A percentile compares a stretch with the other conserved stretches of the same genome.
Evolutionary conservation across 2,797 vertebrate genomes (phyloP).

Genomic region (Gambelia wislizenii): DNA sequence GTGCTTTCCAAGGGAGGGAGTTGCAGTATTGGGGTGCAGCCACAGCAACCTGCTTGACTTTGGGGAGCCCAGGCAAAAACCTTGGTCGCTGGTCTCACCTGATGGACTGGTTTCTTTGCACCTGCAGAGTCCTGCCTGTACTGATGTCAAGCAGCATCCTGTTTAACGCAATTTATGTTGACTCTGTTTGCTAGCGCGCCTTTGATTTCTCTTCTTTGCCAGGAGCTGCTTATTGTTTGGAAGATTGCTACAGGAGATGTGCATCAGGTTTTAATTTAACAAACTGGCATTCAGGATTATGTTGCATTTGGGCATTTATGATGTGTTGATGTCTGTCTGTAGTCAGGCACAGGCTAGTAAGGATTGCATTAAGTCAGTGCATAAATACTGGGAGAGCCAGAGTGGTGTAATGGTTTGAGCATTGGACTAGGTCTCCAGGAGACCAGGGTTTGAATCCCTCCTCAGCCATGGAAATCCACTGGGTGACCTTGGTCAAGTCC

Average conservation of each 20-base stretch:
- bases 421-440: no score
- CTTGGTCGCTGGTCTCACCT: neutral
- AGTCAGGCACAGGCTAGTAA: neutral
- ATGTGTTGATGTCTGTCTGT: no score
- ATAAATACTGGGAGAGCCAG: no score
- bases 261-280: neutral
- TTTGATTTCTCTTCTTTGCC: neutral
- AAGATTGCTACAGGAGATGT: neutral
- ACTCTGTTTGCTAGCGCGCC: neutral
- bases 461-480: no score
- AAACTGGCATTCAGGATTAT: neutral
- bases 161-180: neutral
- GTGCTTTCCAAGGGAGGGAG: neutral
- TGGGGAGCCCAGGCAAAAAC: neutral
- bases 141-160: neutral
- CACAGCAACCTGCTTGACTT: neutral
- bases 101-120: neutral
- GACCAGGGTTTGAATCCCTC: no score
- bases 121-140: neutral
- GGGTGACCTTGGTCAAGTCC: no score
- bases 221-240: neutral
- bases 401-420: no score
- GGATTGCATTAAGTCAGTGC: neutral
- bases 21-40: no score
- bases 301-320: neutral